Conservation (phyloP, 35 echinoderm and acorn worm species). For the Lytechinus pictus region DNA sequence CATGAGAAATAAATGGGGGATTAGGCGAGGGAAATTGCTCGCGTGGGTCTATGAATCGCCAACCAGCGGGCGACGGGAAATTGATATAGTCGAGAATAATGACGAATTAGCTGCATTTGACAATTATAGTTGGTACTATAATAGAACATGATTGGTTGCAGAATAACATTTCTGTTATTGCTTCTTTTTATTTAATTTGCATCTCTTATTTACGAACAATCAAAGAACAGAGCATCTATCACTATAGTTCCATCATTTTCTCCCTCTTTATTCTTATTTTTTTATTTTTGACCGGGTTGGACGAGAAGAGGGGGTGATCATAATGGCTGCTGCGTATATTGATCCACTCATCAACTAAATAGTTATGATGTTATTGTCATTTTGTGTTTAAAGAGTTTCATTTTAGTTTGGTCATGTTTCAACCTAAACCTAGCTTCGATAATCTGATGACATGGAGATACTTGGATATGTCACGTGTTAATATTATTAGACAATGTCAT, state of each 20-base stretch:
- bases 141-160: slow-evolving; percentile 39
- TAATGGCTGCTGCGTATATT: not conserved
- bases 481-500: too few relatives aligned
- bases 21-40: slow-evolving; percentile 37
- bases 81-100: slow-evolving; percentile 1
- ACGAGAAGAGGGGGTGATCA: not conserved
- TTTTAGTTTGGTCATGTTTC: too few relatives aligned
- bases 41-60: not conserved
- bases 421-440: too few relatives aligned
- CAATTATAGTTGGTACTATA: not conserved
- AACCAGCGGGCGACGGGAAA: not conserved
- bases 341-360: not conserved
- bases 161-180: slow-evolving; percentile 16
- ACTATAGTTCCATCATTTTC: not conserved
- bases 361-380: not conserved
- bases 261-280: not conserved
- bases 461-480: too few relatives aligned
- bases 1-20: slow-evolving; percentile 42
- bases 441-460: too few relatives aligned
- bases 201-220: not conserved
- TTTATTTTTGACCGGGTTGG: not conserved
- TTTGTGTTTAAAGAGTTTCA: too few relatives aligned
- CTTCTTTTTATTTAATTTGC: not conserved
- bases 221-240: not conserved
- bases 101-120: slow-evolving; percentile 22